Conservation (phyloP, 2,113 vertebrate genomes). For the Plectropomus leopardus region DNA sequence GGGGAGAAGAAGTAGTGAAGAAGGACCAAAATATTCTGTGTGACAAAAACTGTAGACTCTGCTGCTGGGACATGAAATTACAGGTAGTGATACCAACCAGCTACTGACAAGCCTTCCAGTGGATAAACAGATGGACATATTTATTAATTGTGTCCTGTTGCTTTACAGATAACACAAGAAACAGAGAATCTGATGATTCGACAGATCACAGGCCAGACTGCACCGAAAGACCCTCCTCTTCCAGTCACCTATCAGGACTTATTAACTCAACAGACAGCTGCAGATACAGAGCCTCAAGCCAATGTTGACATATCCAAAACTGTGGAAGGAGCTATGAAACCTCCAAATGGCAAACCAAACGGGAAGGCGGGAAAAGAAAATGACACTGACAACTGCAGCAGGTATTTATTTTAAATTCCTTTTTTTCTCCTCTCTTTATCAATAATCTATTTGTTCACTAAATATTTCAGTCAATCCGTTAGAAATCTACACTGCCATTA, state of each 20-base stretch:
- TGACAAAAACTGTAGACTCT: conserved; percentile 80
- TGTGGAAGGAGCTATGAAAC: not conserved
- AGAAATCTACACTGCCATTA: not conserved
- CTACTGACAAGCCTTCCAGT: not conserved
- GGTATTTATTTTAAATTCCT: conserved; percentile 33
- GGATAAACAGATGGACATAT: not conserved
- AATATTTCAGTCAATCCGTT: not conserved
- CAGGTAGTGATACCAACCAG: conserved; percentile 55
- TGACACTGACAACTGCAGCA: conserved; percentile 6
- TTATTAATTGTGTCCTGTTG: not conserved
- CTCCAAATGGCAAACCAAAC: not conserved
- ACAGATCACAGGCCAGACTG: conserved; percentile 71
- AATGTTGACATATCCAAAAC: not conserved
- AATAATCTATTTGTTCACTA: not conserved
- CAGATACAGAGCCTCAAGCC: conserved; percentile 9
- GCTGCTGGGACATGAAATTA: conserved; percentile 86
- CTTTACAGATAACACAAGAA: conserved; percentile 80
- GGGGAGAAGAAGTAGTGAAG: conserved; percentile 59
- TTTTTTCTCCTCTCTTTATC: no score
- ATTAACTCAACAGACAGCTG: not conserved
- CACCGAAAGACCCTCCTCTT: not conserved
- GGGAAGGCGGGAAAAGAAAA: not conserved
- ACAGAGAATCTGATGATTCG: conserved; percentile 78
- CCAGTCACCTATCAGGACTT: conserved; percentile 1
- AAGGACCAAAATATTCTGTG: conserved; percentile 77